A percentile compares a stretch with the other conserved stretches of the same genome.
Conservation (phyloP, 2,113 vertebrate genomes). For the Hydrochoerus hydrochaeris region DNA sequence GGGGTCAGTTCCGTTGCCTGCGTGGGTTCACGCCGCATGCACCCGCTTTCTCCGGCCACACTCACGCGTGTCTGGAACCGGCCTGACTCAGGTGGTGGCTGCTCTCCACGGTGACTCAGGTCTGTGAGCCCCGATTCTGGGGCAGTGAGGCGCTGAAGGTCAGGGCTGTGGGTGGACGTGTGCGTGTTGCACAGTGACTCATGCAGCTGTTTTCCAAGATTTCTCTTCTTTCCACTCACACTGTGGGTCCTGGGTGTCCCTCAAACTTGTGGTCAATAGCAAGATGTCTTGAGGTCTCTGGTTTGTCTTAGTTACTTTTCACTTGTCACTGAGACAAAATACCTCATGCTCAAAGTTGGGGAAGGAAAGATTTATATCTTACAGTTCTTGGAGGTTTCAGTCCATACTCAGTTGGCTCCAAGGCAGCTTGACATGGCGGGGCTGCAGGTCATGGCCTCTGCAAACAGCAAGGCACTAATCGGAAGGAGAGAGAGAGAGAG, state of each 20-base stretch:
- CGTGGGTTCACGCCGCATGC: not conserved
- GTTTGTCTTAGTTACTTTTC: not conserved
- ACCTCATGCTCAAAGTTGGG: too few species aligned
- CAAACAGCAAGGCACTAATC: too few species aligned
- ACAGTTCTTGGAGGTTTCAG: too few species aligned
- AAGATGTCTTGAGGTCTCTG: not conserved
- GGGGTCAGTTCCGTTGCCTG: not conserved
- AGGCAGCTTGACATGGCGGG: too few species aligned
- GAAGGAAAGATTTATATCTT: too few species aligned
- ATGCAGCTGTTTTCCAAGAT: not conserved
- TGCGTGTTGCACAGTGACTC: slow-evolving; percentile 36
- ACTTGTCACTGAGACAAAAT: too few species aligned
- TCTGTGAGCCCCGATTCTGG: not conserved
- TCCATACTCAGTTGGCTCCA: too few species aligned
- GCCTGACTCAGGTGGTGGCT: slow-evolving; percentile 8
- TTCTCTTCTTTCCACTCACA: not conserved
- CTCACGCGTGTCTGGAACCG: not conserved
- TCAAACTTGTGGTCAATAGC: not conserved
- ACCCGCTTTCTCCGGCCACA: not conserved
- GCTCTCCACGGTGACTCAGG: slow-evolving; percentile 15
- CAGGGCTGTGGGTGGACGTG: slow-evolving; percentile 28
- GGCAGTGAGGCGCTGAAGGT: not conserved
- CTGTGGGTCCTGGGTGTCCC: not conserved
- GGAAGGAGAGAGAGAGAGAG: too few species aligned
- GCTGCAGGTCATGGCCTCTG: too few species aligned